Conservation (phyloP, 2,888 invertebrate species). For the Lordiphosa andalusiaca region DNA sequence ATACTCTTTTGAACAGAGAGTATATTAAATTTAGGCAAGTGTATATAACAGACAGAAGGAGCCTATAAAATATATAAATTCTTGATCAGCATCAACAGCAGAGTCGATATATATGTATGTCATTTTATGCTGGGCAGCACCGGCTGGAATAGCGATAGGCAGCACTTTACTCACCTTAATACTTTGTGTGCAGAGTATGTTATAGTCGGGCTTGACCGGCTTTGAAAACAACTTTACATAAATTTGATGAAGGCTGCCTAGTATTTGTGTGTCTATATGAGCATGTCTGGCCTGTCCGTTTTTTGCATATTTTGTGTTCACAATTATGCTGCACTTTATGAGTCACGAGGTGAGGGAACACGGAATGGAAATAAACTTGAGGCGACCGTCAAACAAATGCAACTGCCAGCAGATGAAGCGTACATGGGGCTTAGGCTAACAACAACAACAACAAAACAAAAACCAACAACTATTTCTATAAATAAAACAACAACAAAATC, state of each 20-base stretch:
- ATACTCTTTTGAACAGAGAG: too few relatives aligned
- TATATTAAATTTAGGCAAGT: too few relatives aligned
- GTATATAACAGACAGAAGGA: too few relatives aligned
- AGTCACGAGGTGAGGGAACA: conserved; percentile 34
- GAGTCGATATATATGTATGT: too few relatives aligned
- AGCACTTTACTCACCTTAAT: too few relatives aligned
- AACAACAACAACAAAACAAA: conserved; percentile 17
- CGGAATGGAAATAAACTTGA: conserved; percentile 27
- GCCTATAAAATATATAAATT: too few relatives aligned
- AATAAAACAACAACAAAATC: conserved; percentile 70
- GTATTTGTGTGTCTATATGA: conserved; percentile 9
- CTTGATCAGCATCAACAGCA: too few relatives aligned
- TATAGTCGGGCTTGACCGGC: too few relatives aligned
- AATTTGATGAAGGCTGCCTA: conserved; percentile 28
- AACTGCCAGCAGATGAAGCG: conserved; percentile 22
- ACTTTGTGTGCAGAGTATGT: too few relatives aligned
- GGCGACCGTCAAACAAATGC: conserved; percentile 42
- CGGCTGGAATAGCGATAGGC: too few relatives aligned
- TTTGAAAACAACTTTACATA: conserved; percentile 16
- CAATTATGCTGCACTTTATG: conserved; percentile 31
- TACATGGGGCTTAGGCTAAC: conserved; percentile 12
- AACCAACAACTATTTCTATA: conserved; percentile 38
- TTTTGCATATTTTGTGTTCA: conserved; percentile 9
- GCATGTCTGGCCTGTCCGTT: conserved; percentile 13
- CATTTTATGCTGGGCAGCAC: too few relatives aligned